A percentile compares a stretch with the other conserved stretches of the same genome.
Evolutionary conservation across 2,797 vertebrate genomes (phyloP).

Genomic region (Nyctibius grandis): DNA sequence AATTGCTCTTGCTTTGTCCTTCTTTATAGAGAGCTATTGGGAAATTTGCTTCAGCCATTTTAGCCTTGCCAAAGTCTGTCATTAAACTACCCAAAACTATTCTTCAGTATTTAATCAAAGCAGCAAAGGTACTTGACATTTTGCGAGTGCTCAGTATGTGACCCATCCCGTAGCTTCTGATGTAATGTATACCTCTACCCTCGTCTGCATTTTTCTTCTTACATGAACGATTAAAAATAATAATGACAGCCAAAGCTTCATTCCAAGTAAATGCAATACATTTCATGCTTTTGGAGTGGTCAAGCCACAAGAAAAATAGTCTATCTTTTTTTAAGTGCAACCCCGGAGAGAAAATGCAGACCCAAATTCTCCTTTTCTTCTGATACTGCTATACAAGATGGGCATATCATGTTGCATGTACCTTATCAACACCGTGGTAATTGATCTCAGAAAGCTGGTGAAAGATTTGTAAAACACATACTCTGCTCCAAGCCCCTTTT

Average conservation of each 20-base stretch:
- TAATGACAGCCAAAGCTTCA: neutral
- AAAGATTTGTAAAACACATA: neutral
- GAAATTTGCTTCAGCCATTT: constrained; percentile 96
- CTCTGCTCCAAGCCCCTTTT: neutral
- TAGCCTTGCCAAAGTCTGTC: constrained; percentile 98
- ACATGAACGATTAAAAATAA: neutral
- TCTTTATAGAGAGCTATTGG: constrained; percentile 95
- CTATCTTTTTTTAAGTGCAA: neutral
- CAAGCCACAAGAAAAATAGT: neutral
- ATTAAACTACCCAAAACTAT: constrained; percentile 99
- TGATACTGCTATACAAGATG: neutral
- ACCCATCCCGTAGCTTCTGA: constrained; percentile 42
- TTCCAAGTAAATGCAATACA: neutral
- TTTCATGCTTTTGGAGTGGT: neutral
- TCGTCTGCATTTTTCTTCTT: constrained; percentile 76
- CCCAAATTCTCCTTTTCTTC: constrained; percentile 14
- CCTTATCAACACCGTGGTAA: neutral
- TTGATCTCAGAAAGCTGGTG: constrained; percentile 77
- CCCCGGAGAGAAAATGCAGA: constrained; percentile 72
- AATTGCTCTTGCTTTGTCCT: constrained; percentile 82
- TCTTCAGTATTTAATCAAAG: constrained; percentile 97
- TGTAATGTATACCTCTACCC: neutral
- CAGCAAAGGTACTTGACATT: constrained; percentile 90
- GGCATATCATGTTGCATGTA: constrained; percentile 65
- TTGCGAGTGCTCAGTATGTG: constrained; percentile 65